Percentiles rank a stretch among this genome's conserved stretches.
Conservation (phyloP, 2,113 vertebrate species). For the Acrocephalus kingi region DNA sequence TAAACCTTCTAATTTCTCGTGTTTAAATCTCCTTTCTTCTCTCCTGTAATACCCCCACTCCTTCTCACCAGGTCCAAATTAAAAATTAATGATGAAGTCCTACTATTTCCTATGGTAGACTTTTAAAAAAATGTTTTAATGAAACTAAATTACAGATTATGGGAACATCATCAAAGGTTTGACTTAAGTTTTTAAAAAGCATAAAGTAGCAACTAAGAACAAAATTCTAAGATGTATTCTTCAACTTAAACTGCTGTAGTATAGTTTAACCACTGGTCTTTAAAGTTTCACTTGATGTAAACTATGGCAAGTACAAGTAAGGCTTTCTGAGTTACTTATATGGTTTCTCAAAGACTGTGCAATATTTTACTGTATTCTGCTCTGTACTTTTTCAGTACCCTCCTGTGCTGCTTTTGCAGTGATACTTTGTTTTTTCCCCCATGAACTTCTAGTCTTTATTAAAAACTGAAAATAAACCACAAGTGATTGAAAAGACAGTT, state of each 20-base stretch:
- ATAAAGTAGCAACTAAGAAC: not conserved
- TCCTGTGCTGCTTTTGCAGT: not conserved
- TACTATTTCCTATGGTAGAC: not conserved
- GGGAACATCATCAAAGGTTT: not conserved
- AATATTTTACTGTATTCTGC: not conserved
- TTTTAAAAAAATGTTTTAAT: not conserved
- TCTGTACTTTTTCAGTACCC: not conserved
- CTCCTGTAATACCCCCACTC: not conserved
- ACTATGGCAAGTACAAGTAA: not conserved
- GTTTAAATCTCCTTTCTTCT: not conserved
- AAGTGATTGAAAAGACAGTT: not conserved
- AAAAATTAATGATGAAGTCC: not conserved
- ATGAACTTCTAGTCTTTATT: not conserved
- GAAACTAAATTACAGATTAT: not conserved
- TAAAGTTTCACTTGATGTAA: not conserved
- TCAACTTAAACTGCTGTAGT: not conserved
- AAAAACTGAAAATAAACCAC: not conserved
- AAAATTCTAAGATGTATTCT: not conserved
- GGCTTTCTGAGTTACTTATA: not conserved
- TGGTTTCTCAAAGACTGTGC: not conserved
- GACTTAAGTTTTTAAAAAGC: not conserved
- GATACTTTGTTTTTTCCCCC: not conserved
- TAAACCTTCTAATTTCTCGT: accelerated
- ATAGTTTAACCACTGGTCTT: not conserved
- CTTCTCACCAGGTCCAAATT: not conserved